Conservation (phyloP, 2,797 vertebrate species). For the Menidia menidia region DNA sequence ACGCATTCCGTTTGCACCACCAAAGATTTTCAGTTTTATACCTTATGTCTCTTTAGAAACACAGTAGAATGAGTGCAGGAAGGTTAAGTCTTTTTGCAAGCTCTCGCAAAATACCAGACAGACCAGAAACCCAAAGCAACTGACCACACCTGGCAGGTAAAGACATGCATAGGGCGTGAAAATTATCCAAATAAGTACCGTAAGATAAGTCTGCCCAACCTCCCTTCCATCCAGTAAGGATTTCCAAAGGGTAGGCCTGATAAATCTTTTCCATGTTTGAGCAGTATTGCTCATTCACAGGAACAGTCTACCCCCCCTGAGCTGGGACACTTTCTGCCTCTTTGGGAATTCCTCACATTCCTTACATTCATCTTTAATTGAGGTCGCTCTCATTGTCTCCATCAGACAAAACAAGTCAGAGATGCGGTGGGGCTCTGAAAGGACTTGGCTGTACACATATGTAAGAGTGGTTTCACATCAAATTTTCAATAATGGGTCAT, state of each 20-base stretch:
- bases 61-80: constrained; percentile 1
- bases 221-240: neutral
- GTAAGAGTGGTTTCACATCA: constrained; percentile 10
- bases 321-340: constrained; percentile 38
- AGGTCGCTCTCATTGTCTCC: constrained; percentile 51
- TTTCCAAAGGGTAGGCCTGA: neutral
- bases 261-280: constrained; percentile 2
- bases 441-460: constrained; percentile 12
- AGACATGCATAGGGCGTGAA: neutral
- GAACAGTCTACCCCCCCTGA: constrained; percentile 17
- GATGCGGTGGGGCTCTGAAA: constrained; percentile 21
- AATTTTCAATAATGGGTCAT: constrained; percentile 15
- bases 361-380: constrained; percentile 70
- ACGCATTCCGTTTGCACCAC: neutral
- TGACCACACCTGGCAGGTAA: neutral
- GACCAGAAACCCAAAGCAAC: neutral
- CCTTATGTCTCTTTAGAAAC: neutral
- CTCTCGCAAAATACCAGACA: neutral
- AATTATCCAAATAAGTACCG: neutral
- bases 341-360: constrained; percentile 73
- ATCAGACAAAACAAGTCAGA: constrained; percentile 25
- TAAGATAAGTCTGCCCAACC: neutral
- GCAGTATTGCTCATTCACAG: constrained; percentile 20
- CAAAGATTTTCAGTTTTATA: neutral
- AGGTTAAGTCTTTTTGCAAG: neutral